Percentiles rank a stretch among this genome's conserved stretches.
Conservation (phyloP, 2,888 invertebrate genomes). For the Tortrix viridana region DNA sequence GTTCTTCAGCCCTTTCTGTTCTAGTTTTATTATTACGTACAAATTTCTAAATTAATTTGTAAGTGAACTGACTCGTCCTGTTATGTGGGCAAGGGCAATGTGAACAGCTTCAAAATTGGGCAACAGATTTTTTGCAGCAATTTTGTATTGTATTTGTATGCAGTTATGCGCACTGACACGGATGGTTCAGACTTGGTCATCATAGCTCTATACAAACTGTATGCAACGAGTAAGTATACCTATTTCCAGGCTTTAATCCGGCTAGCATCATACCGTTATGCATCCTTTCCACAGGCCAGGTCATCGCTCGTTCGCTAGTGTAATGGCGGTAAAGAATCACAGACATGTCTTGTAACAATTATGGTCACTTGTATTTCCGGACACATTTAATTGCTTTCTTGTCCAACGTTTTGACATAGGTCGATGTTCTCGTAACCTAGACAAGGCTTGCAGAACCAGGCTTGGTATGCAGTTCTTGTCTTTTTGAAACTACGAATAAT, state of each 20-base stretch:
- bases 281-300: conserved; percentile 7
- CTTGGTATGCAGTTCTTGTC: no score
- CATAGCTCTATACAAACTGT: background rate
- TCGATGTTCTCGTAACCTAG: conserved; percentile 10
- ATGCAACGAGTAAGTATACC: background rate
- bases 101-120: no score
- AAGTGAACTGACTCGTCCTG: no score
- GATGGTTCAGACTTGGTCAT: no score
- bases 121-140: no score
- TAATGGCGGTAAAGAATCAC: conserved; percentile 19
- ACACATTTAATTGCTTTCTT: conserved; percentile 22
- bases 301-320: conserved; percentile 4
- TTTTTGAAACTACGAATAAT: no score
- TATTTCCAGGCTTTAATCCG: background rate
- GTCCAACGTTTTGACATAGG: conserved; percentile 9
- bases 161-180: no score
- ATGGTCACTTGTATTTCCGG: conserved; percentile 14
- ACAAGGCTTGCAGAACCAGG: no score
- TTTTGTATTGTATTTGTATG: no score
- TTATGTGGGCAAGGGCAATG: no score
- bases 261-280: conserved; percentile 4
- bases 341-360: conserved; percentile 19
- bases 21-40: no score
- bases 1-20: background rate
- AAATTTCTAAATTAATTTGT: no score